phyloP scores from a whole-genome alignment of 2,797 vertebrate genomes.

The Potorous gilbertii region DNA sequence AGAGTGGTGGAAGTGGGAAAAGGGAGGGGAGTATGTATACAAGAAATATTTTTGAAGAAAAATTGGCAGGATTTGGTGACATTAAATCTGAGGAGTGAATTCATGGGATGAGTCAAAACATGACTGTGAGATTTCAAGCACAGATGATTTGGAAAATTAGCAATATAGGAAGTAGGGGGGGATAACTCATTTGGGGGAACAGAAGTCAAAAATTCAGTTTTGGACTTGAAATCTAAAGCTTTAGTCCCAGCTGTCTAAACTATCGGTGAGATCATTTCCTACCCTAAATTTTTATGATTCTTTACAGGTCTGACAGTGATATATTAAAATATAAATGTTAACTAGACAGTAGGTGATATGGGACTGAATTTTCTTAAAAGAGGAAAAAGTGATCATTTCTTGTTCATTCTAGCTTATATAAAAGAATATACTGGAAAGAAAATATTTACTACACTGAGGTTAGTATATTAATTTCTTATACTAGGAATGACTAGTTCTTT shows the following conservation, averaged over 20 bases:
- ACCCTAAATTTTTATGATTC: neutral
- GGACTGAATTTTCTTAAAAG: neutral
- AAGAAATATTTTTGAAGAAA: neutral
- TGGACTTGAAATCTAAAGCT: neutral
- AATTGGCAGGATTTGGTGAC: neutral
- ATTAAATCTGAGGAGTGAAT: neutral
- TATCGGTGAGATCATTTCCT: neutral
- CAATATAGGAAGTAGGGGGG: neutral
- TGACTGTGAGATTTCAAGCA: neutral
- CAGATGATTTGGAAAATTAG: neutral
- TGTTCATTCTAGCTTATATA: neutral
- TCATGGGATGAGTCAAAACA: neutral
- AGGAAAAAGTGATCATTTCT: neutral
- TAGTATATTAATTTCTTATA: neutral
- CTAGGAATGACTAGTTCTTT: neutral
- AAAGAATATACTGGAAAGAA: neutral
- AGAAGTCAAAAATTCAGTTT: neutral
- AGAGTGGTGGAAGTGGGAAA: neutral
- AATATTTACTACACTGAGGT: neutral
- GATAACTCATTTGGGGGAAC: neutral
- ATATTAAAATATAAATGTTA: neutral
- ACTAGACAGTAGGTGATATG: neutral
- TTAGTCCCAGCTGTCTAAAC: neutral
- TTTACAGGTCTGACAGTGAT: neutral
- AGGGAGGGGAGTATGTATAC: neutral